phyloP scores from a whole-genome alignment of 2,797 vertebrate species.

The Ctenochaetus hawaiiensis region DNA sequence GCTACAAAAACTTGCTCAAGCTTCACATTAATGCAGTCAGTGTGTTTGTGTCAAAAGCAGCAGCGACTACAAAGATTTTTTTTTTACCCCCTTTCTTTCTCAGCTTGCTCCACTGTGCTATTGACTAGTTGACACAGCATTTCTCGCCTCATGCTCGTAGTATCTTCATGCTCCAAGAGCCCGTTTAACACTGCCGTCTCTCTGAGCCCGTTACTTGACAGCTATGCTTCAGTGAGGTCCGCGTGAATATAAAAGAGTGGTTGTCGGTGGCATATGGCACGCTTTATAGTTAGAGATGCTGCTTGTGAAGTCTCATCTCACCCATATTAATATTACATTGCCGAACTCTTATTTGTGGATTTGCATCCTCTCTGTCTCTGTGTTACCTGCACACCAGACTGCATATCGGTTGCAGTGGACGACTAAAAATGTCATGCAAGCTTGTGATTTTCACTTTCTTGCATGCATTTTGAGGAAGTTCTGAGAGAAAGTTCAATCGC shows the following conservation, averaged over 20 bases:
- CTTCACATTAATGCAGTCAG: conserved; percentile 6
- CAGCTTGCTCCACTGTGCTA: conserved; percentile 2
- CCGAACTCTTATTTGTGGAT: background rate
- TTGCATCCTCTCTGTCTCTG: background rate
- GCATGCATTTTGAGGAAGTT: conserved; percentile 35
- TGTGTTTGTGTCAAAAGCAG: conserved; percentile 3
- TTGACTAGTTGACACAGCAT: conserved; percentile 14
- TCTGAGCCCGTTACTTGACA: conserved; percentile 22
- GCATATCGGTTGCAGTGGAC: background rate
- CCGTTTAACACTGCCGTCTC: conserved; percentile 11
- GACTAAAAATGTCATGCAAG: background rate
- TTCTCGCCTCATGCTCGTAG: background rate
- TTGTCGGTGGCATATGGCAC: conserved; percentile 20
- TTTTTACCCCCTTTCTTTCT: conserved; percentile 1
- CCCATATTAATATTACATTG: background rate
- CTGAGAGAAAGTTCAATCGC: conserved; percentile 40
- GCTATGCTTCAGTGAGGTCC: conserved; percentile 2
- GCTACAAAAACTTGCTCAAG: conserved; percentile 16
- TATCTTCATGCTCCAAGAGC: conserved; percentile 5
- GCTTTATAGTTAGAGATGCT: background rate
- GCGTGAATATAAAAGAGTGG: conserved; percentile 6
- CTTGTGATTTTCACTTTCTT: conserved; percentile 14
- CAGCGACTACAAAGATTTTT: background rate
- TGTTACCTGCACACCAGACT: background rate
- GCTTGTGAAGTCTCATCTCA: background rate